A percentile compares a stretch with the other conserved stretches of the same genome.
phyloP scores from a whole-genome alignment of 2,113 vertebrate species.

The Chiloscyllium plagiosum region DNA sequence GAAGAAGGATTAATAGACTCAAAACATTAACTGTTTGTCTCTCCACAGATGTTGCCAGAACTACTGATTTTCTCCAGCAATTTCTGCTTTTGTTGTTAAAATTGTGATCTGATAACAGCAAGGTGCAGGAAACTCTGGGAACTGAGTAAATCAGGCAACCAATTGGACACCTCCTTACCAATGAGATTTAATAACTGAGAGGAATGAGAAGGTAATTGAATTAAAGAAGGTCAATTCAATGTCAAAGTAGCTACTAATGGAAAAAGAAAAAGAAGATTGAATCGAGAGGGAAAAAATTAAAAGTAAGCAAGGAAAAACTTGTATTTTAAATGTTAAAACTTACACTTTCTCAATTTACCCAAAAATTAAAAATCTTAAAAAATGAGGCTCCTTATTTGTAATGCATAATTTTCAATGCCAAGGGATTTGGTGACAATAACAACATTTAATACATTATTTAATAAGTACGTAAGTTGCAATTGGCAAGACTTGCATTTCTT shows the following conservation, averaged over 20 bases:
- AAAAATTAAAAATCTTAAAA: not conserved
- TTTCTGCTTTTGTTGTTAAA: not conserved
- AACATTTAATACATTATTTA: not conserved
- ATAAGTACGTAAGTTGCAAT: not conserved
- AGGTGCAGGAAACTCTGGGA: not conserved
- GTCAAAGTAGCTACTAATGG: not conserved
- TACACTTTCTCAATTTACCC: not conserved
- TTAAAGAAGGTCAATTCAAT: not conserved
- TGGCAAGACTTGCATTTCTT: not conserved
- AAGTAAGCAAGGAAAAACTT: not conserved
- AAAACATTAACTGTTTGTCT: too few species aligned
- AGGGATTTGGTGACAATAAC: not conserved
- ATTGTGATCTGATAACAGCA: not conserved
- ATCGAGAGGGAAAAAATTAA: not conserved
- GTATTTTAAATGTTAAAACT: not conserved
- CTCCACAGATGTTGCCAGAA: too few species aligned
- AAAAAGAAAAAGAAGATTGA: not conserved
- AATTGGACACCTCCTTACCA: not conserved
- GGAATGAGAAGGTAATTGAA: not conserved
- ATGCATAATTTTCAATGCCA: not conserved
- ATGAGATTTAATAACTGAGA: not conserved
- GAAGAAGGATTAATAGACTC: too few species aligned
- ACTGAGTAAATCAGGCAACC: not conserved
- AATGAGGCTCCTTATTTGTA: not conserved
- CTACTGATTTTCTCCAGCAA: too few species aligned